Evolutionary conservation across 2,113 vertebrate species (phyloP).

Genomic region (Calyptomena viridis): DNA sequence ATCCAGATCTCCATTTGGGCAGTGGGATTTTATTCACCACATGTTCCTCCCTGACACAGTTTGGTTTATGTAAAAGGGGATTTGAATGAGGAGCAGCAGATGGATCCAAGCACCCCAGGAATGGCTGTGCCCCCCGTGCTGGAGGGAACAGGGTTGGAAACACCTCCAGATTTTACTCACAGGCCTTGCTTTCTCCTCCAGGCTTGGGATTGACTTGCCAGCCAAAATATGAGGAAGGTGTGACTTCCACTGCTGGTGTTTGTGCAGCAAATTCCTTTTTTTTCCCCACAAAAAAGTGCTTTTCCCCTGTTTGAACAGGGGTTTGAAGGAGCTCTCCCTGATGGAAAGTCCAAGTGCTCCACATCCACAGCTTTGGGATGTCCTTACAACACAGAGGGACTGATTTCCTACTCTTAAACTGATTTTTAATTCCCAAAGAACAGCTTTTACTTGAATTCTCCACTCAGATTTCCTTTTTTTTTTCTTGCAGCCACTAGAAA

Average conservation of each 20-base stretch:
- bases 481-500: neutral
- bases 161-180: neutral
- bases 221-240: neutral
- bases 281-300: fast-evolving
- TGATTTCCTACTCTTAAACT: neutral
- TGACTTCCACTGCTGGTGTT: neutral
- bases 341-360: fast-evolving
- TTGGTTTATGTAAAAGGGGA: neutral
- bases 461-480: neutral
- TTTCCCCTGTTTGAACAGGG: neutral
- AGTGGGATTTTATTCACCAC: neutral
- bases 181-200: neutral
- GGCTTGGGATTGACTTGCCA: neutral
- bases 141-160: neutral
- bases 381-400: neutral
- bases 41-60: neutral
- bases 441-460: neutral
- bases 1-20: neutral
- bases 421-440: neutral
- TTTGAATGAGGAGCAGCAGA: neutral
- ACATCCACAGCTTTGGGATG: neutral
- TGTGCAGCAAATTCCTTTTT: neutral
- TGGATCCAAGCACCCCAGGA: neutral
- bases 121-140: neutral
- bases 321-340: neutral